Conservation (phyloP, 2,113 vertebrate genomes). For the Australoheros scitulus region DNA sequence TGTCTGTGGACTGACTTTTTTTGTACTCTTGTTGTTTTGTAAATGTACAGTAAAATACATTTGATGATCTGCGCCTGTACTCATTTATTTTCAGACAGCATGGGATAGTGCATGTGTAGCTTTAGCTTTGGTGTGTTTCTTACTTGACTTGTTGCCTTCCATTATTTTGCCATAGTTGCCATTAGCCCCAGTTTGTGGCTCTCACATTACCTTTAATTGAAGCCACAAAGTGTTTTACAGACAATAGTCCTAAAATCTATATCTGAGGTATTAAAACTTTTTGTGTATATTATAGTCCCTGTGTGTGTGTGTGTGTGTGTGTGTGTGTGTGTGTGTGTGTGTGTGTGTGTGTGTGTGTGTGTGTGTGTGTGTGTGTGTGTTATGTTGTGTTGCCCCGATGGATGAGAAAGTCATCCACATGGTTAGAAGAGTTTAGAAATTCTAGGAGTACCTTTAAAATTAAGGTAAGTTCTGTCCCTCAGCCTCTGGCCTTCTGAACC, state of each 20-base stretch:
- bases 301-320: not conserved
- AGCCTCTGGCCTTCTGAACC: fast-evolving
- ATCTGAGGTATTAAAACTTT: not conserved
- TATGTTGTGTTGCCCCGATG: not conserved
- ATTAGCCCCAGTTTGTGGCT: not conserved
- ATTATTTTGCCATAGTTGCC: not conserved
- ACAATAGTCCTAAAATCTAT: not conserved
- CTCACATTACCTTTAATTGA: too few species aligned
- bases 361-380: too few species aligned
- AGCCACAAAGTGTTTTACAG: not conserved
- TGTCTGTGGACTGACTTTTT: conserved; percentile 78
- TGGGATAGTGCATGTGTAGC: not conserved
- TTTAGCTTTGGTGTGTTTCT: not conserved
- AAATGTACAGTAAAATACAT: conserved; percentile 84
- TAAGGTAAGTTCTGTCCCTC: not conserved
- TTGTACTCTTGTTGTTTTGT: conserved; percentile 86
- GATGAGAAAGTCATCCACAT: not conserved
- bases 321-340: too few species aligned
- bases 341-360: too few species aligned
- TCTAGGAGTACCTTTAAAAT: too few species aligned
- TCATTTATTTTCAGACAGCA: not conserved
- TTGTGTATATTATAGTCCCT: too few species aligned
- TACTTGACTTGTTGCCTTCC: too few species aligned
- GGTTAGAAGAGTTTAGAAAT: too few species aligned
- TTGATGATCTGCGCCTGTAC: conserved; percentile 66